Evolutionary conservation across 2,113 vertebrate species (phyloP), one percentile per base, ranked within the genome.

Genomic region (Dissostichus mawsoni): DNA sequence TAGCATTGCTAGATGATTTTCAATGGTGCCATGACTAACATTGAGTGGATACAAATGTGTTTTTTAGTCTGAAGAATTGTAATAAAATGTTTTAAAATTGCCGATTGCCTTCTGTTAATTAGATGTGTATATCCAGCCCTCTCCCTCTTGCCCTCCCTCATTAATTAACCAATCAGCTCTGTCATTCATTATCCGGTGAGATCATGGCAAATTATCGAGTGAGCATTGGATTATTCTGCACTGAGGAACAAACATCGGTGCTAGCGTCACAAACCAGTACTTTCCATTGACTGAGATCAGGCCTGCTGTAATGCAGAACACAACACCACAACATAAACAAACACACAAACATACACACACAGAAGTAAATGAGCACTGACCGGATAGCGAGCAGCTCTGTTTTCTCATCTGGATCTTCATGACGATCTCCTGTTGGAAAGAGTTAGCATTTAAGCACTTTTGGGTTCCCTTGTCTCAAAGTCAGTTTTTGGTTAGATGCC

Each of bases 301-400:
- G 8, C 9, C 74, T n/a, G 69, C 25, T 41, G 67, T 65, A 18
- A 74, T 1, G 11, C 48, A 66, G 14, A 18, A 11, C 13, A 6
- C 4, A 12, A 69, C 10, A 56, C 45, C 11, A 25, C 17, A 47
- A n/a, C 62, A 65, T 51, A 68, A 55, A 68, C 74, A 76, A 55
- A 76, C 74, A 76, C 63, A 67, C 74, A 76, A 63, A 74, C 71
- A 71, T 14, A 56, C 74, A 82, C 23, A 66, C 13, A 56, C 9
- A 47, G 1, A 11, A 10, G 44, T 3, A 4, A 3, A 47, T 2
- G 61, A 65, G 53, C 14, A 90, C 93, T 94, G 94, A 99, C 98
- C 97, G 96, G 90, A 97, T 94, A 61, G 94, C 95, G 74, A 98
- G 91, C 8, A 97, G 94, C 78, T 97, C 94, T 62, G 93, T 94